A percentile compares a stretch with the other conserved stretches of the same genome.
Conservation (phyloP, 1,140 invertebrate species). For the Galleria mellonella region DNA sequence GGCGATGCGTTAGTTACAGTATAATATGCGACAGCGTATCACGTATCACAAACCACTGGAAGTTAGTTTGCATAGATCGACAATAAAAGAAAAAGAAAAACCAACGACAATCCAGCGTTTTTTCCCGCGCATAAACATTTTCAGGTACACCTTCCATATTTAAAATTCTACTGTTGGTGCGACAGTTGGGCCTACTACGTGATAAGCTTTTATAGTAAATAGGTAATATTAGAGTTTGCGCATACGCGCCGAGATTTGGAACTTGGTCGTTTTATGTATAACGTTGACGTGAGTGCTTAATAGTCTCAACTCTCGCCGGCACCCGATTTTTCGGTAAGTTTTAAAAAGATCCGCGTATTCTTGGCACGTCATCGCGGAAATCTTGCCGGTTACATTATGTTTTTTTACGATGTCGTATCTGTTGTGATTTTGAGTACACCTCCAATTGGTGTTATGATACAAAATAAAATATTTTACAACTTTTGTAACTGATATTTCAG, state of each 20-base stretch:
- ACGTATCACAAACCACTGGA: slow-evolving; percentile 21
- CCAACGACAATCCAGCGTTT: slow-evolving; percentile 37
- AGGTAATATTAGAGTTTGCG: slow-evolving; percentile 23
- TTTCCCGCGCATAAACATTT: slow-evolving; percentile 48
- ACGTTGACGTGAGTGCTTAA: too few relatives aligned
- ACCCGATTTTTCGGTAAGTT: slow-evolving; percentile 6
- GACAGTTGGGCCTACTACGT: slow-evolving; percentile 46
- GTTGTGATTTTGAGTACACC: too few relatives aligned
- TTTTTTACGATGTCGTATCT: neutral
- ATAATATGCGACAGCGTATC: slow-evolving; percentile 18
- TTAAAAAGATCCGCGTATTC: too few relatives aligned
- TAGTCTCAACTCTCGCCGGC: too few relatives aligned
- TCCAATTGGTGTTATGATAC: too few relatives aligned
- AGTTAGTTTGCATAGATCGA: slow-evolving; percentile 50
- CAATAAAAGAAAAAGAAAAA: slow-evolving; percentile 54
- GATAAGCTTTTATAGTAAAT: slow-evolving; percentile 53
- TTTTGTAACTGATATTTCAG: too few relatives aligned
- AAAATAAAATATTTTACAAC: too few relatives aligned
- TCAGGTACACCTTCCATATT: slow-evolving; percentile 54
- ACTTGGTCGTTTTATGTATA: neutral
- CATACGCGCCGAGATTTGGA: slow-evolving; percentile 10
- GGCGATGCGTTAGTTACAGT: too few relatives aligned
- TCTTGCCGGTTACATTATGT: neutral
- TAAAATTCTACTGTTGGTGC: slow-evolving; percentile 52
- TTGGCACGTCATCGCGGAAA: too few relatives aligned